phyloP scores from a whole-genome alignment of 2,113 vertebrate genomes.

The Desmodus rotundus region DNA sequence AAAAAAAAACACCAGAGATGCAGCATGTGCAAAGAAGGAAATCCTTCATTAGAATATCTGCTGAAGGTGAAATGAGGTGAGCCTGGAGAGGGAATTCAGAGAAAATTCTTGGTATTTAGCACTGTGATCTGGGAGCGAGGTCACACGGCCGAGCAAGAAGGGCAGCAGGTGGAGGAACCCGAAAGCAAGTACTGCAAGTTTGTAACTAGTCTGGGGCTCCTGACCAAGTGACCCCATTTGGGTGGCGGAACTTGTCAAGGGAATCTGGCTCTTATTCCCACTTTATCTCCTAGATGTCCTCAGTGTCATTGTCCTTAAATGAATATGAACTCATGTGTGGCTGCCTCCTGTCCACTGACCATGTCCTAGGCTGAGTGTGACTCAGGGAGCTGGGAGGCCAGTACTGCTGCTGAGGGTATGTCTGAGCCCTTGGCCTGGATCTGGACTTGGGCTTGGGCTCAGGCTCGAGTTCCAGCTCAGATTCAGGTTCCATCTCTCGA shows the following conservation, averaged over 20 bases:
- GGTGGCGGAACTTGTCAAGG: neutral
- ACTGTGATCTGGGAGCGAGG: neutral
- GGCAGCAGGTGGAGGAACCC: neutral
- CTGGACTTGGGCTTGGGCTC: neutral
- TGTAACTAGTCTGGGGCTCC: neutral
- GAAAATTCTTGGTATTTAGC: neutral
- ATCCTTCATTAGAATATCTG: neutral
- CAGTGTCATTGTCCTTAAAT: neutral
- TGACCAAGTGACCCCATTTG: neutral
- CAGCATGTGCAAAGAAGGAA: neutral
- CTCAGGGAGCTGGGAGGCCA: neutral
- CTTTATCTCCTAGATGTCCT: neutral
- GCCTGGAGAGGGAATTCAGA: neutral
- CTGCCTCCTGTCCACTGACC: neutral
- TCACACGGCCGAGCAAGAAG: neutral
- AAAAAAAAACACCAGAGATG: neutral
- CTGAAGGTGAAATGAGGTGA: neutral
- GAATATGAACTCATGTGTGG: neutral
- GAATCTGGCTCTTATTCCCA: neutral
- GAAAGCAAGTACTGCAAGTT: neutral
- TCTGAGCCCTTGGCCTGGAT: neutral
- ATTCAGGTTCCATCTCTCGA: neutral
- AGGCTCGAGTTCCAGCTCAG: neutral
- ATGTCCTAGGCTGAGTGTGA: neutral
- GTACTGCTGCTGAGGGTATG: neutral